phyloP scores from a whole-genome alignment of 1,140 invertebrate genomes.

The Halotydeus destructor region DNA sequence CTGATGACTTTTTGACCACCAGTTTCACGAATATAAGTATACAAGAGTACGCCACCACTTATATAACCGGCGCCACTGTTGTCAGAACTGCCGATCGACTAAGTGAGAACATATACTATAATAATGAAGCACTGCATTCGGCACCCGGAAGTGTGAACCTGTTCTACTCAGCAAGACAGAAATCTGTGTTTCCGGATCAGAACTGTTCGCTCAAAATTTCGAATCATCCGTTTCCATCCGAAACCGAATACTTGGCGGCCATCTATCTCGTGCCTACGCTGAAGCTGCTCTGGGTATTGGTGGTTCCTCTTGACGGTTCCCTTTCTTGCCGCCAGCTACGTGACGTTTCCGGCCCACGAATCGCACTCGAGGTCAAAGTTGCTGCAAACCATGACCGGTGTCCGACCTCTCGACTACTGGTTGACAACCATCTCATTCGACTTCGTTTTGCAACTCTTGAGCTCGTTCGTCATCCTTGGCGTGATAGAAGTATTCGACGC shows the following conservation, averaged over 20 bases:
- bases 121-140: slow-evolving; percentile 11
- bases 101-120: too few species aligned
- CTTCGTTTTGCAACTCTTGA: too few species aligned
- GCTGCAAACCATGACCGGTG: background rate
- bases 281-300: background rate
- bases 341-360: slow-evolving; percentile 17
- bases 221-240: slow-evolving; percentile 7
- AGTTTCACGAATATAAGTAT: too few species aligned
- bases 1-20: too few species aligned
- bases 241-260: slow-evolving; percentile 6
- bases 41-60: too few species aligned
- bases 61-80: too few species aligned
- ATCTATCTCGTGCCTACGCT: slow-evolving; percentile 6
- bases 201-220: background rate
- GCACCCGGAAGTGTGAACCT: slow-evolving; percentile 8
- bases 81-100: too few species aligned
- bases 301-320: slow-evolving; percentile 16
- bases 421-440: too few species aligned
- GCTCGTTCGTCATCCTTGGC: too few species aligned
- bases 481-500: too few species aligned
- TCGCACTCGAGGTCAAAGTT: slow-evolving; percentile 13
- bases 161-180: slow-evolving; percentile 10
- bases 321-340: slow-evolving; percentile 15
- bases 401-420: too few species aligned
- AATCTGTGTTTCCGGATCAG: slow-evolving; percentile 1